Percentiles rank a stretch among this genome's conserved stretches.
Evolutionary conservation across 2,113 vertebrate species (phyloP).

Genomic region (Tursiops truncatus): DNA sequence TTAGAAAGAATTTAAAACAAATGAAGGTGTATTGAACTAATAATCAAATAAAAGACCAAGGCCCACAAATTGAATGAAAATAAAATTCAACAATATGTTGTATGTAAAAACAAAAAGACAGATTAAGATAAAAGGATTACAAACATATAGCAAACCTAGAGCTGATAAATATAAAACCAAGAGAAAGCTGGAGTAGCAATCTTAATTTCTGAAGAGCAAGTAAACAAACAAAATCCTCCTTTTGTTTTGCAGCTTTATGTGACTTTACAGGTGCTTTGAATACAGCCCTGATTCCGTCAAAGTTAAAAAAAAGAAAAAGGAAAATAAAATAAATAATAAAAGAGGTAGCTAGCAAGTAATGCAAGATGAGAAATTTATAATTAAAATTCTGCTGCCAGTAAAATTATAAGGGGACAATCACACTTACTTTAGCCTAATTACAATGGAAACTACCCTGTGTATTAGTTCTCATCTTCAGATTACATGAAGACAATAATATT

Average conservation of each 20-base stretch:
- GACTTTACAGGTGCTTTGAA: neutral
- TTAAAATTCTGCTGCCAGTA: neutral
- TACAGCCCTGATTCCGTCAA: neutral
- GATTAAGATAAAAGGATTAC: neutral
- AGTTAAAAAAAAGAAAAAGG: neutral
- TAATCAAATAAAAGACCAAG: neutral
- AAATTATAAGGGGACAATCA: neutral
- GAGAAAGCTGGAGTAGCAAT: neutral
- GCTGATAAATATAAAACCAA: neutral
- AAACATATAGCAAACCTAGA: neutral
- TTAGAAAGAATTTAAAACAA: neutral
- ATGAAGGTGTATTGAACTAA: neutral
- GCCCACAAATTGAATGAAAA: neutral
- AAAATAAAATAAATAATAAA: neutral
- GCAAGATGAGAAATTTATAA: neutral
- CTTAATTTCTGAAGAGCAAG: neutral
- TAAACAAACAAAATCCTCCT: neutral
- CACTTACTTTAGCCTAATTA: neutral
- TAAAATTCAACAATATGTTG: neutral
- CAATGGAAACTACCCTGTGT: neutral
- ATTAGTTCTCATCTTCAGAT: neutral
- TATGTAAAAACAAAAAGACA: neutral
- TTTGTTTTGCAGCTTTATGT: neutral
- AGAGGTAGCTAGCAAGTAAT: neutral
- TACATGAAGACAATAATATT: neutral